Base-by-base conservation (phyloP, 2,888 invertebrate genomes). In the Pimpla rufipes region DNA sequence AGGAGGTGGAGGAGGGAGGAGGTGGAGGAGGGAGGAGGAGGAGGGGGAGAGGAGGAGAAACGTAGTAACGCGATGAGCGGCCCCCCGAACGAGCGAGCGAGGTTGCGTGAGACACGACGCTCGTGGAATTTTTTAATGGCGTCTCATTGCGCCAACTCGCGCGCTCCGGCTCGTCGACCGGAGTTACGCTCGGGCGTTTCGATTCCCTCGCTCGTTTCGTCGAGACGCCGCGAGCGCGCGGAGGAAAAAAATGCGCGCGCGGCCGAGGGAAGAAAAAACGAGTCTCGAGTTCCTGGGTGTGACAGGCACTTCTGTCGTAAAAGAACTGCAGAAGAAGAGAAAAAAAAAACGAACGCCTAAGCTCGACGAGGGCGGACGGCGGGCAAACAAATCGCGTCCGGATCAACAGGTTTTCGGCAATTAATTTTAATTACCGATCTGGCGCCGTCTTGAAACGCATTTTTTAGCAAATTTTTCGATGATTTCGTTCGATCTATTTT, bases 91-190 rank as follows among this genome's bases (percentile, higher is more conserved):
- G 79, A 45, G 18, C 68, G 79, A 45, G 18, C 70, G 70, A 70
- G 88, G 87, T 87, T 84, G 86, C 86, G 86, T 87, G 88, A 87
- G 88, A 88, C 88, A 88, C 87, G 88, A 88, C 87, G 87, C 79
- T 70, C 70, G 79, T 86, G 89, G 89, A 89, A 89, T 90, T 90
- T 90, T 90, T 90, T 88, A 89, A 89, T 89, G 89, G 86, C 88
- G 87, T 89, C 88, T 89, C 88, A 89, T 89, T 87, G 88, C 87
- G 85, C 87, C 83, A 81, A 79, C 85, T 57, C 64, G 57, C 73
- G 52, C 47, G 47, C 78, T 42, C 18, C 50, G 71, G 37, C 62
- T 70, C 70, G 47, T 50, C 62, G 70, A 47, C 59, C 73, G 73
- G 45, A 78, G 78, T 81, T 81, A 81, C 86, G 83, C 62, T 67